phyloP scores from a whole-genome alignment of 2,113 vertebrate genomes.

The Eulemur macaco region DNA sequence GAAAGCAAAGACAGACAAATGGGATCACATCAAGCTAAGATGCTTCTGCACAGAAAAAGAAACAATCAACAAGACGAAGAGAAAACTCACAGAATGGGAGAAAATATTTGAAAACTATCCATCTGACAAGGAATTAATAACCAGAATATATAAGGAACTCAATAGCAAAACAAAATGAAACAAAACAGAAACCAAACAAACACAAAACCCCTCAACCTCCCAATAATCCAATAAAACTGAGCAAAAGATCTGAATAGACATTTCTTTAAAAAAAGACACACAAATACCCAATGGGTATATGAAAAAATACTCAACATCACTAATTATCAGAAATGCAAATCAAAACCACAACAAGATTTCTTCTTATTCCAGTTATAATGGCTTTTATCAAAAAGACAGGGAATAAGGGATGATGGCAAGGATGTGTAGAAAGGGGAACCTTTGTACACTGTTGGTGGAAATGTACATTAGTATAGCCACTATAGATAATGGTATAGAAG shows the following conservation, averaged over 20 bases:
- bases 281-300: no score
- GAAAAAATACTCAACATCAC: no score
- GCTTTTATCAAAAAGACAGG: background rate
- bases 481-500: background rate
- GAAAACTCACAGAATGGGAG: background rate
- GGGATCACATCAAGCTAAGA: background rate
- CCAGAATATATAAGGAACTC: no score
- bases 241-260: background rate
- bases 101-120: background rate
- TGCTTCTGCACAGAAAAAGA: background rate
- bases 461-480: background rate
- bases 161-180: background rate
- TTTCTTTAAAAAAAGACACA: no score
- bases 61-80: background rate
- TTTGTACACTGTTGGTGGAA: background rate
- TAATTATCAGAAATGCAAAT: no score
- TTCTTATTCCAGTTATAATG: background rate
- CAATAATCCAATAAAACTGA: background rate
- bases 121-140: background rate
- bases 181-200: no score
- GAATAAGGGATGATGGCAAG: background rate
- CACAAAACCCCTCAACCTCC: background rate
- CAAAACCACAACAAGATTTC: background rate
- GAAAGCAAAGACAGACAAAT: background rate
- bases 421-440: background rate